These are phyloP conservation scores for Koerneria pararmatus DNA, from an alignment of 2,888 invertebrate species.

Conservation along the genomic window DNA sequence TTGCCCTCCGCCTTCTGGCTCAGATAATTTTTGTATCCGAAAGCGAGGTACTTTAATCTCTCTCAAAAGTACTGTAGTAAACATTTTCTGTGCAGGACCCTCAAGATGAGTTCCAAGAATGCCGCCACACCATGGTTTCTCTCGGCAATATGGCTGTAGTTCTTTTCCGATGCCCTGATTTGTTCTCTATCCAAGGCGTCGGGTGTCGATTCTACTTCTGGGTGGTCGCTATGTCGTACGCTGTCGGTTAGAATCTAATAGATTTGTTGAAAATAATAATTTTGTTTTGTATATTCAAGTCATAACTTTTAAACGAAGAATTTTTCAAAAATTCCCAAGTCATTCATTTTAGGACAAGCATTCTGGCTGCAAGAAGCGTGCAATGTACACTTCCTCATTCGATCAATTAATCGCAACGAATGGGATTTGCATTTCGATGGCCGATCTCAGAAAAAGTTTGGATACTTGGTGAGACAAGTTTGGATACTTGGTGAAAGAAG, in stretches of 20 bases:
- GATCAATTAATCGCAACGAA: slow-evolving; percentile 15
- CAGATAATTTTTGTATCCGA: slow-evolving; percentile 8
- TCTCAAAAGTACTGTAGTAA: neutral
- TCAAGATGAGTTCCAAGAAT: slow-evolving; percentile 19
- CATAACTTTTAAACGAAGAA: neutral
- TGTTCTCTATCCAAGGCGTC: neutral
- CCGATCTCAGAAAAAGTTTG: neutral
- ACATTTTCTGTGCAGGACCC: slow-evolving; percentile 9
- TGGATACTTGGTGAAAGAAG: neutral
- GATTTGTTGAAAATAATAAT: too few relatives aligned
- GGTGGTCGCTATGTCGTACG: slow-evolving; percentile 16
- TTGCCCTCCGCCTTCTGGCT: neutral
- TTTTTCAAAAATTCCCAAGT: neutral
- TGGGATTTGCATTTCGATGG: slow-evolving; percentile 18
- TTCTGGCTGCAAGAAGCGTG: slow-evolving; percentile 18
- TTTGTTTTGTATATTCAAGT: too few relatives aligned
- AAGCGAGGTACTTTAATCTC: neutral
- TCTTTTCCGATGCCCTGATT: neutral
- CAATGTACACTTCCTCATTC: neutral
- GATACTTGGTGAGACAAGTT: neutral
- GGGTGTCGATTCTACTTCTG: slow-evolving; percentile 23
- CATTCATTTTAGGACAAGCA: slow-evolving; percentile 5
- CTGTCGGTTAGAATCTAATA: neutral
- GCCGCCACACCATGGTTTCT: slow-evolving; percentile 4
- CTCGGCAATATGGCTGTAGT: slow-evolving; percentile 14